These are phyloP conservation scores for Hipparchia sbordonii DNA, from an alignment of 2,888 invertebrate species.

Conservation along the genomic window DNA sequence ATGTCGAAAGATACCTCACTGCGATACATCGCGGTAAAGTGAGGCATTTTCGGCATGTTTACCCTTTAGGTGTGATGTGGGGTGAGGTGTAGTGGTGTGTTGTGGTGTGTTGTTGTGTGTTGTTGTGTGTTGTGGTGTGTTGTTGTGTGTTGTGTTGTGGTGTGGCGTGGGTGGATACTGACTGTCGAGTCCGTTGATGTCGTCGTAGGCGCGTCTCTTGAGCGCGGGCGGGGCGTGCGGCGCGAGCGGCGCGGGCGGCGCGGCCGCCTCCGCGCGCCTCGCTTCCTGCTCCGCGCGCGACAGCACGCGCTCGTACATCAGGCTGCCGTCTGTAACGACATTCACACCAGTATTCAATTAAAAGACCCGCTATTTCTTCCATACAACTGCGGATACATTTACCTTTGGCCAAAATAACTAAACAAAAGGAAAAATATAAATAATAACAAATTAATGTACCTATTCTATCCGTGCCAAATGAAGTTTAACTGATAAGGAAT, in stretches of 20 bases:
- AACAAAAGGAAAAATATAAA: not conserved
- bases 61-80: not conserved
- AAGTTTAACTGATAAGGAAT: too few species aligned
- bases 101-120: not conserved
- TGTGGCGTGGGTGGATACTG: constrained; percentile 67
- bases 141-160: not conserved
- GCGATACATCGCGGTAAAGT: too few species aligned
- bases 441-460: too few species aligned
- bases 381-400: too few species aligned
- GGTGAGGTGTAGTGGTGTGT: not conserved
- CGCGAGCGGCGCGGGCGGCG: constrained; percentile 66
- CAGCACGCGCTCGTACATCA: constrained; percentile 92
- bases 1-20: too few species aligned
- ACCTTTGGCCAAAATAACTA: too few species aligned
- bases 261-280: constrained; percentile 60
- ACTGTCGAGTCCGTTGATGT: constrained; percentile 95
- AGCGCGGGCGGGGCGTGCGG: constrained; percentile 69
- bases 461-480: too few species aligned
- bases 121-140: not conserved
- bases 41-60: too few species aligned
- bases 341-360: not conserved
- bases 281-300: constrained; percentile 90
- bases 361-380: too few species aligned
- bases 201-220: constrained; percentile 94
- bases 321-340: constrained; percentile 87